A percentile compares a stretch with the other conserved stretches of the same genome.
Evolutionary conservation across 2,888 invertebrate genomes (phyloP).

Genomic region (Ectobius pallidus): DNA sequence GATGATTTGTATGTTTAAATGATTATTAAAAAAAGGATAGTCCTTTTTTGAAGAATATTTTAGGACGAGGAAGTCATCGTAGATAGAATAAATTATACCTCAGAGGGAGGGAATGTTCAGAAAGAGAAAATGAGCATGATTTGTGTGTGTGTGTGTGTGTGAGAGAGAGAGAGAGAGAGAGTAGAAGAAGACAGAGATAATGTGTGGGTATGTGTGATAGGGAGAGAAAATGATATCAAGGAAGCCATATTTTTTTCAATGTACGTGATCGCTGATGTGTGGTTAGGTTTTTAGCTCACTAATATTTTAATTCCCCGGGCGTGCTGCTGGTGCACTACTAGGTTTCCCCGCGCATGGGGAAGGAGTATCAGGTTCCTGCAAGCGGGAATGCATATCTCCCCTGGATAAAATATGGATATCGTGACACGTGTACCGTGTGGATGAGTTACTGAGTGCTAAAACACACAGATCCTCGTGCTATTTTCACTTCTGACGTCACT

Average conservation of each 20-base stretch:
- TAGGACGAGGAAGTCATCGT: too few species aligned
- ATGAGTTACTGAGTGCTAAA: background rate
- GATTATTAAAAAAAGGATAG: too few species aligned
- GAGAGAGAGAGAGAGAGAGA: background rate
- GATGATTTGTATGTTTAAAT: too few species aligned
- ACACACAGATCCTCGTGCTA: background rate
- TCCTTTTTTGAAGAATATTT: too few species aligned
- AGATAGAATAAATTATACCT: too few species aligned
- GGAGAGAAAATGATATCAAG: constrained; percentile 2
- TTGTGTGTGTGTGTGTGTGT: too few species aligned
- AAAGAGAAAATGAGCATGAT: too few species aligned
- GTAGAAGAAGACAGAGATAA: too few species aligned
- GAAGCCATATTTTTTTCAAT: constrained; percentile 18
- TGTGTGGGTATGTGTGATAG: background rate
- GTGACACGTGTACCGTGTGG: constrained; percentile 4
- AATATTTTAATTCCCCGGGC: constrained; percentile 41
- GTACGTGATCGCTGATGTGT: constrained; percentile 30
- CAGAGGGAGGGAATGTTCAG: too few species aligned
- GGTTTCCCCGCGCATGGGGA: background rate
- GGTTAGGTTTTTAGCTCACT: constrained; percentile 31
- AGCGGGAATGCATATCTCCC: constrained; percentile 3
- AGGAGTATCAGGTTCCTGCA: constrained; percentile 16
- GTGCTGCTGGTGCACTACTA: constrained; percentile 12
- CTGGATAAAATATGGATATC: constrained; percentile 25
- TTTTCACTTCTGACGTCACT: background rate